Evolutionary conservation across 2,113 vertebrate genomes (phyloP).

Genomic region (Collichthys lucidus): DNA sequence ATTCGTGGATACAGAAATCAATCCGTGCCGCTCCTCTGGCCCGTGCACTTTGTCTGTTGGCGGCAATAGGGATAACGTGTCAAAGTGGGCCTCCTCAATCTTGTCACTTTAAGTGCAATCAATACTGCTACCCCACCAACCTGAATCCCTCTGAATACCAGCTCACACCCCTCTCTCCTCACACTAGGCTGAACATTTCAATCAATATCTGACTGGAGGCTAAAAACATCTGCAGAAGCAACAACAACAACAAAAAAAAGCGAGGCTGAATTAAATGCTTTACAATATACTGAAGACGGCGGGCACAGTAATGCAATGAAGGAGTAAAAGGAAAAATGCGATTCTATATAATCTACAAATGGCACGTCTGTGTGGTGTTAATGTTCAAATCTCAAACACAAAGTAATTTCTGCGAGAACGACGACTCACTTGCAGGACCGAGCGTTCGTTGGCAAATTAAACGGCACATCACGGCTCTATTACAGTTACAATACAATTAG

Average conservation of each 20-base stretch:
- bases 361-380: background rate
- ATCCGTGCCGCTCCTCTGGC: conserved; percentile 48
- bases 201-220: conserved; percentile 75
- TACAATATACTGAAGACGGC: conserved; percentile 24
- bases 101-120: conserved; percentile 82
- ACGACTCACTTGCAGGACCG: background rate
- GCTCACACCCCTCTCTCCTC: conserved; percentile 19
- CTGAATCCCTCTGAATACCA: conserved; percentile 62
- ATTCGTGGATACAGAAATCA: conserved; percentile 65
- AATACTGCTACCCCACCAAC: conserved; percentile 70
- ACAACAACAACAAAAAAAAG: conserved; percentile 31
- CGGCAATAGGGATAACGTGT: conserved; percentile 74
- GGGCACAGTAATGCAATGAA: background rate
- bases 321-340: too few relatives aligned
- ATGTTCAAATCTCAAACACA: background rate
- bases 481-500: conserved; percentile 2
- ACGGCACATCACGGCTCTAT: conserved; percentile 21
- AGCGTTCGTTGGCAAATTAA: background rate
- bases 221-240: conserved; percentile 61
- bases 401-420: conserved; percentile 7
- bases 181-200: conserved; percentile 64
- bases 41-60: conserved; percentile 58
- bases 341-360: background rate
- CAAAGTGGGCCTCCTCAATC: conserved; percentile 79
- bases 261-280: conserved; percentile 54